Evolutionary conservation across 2,113 vertebrate genomes (phyloP), one percentile per base, ranked within the genome.

Genomic region (Hydrolagus affinis): DNA sequence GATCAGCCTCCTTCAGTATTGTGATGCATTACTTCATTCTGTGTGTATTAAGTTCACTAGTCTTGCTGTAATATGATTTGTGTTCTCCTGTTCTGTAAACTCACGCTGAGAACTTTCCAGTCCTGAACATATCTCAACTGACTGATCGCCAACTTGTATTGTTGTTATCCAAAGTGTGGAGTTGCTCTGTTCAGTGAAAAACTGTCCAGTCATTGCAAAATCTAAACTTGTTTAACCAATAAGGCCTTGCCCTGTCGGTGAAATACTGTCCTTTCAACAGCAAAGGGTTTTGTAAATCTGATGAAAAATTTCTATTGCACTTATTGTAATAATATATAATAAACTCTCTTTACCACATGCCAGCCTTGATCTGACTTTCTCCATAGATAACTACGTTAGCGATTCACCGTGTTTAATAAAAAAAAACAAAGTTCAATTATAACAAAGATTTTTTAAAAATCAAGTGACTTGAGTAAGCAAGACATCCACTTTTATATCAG

Each of bases 271-370:
- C 64, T 57, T 25, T 59, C 23, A 80, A n/a, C 15, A 25, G 4
- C 11, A 64, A 19, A 15, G 78, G 9, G 64, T 28, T 75, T 66
- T 83, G 78, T 23, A 80, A 2, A 64, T 80, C 57, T 66, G 66
- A 83, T 64, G 14, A 64, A 83, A 83, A 66, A 17, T 28, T 83
- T 66, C 77, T 66, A 19, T 15, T 83, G 25, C 25, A 66, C 25
- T 66, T 83, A 44, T 44, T 44, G 44, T 44, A 44, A 66, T 56
- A 75, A 75, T 75, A 78, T 80, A 80, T 66, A 83, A 32, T 44
- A 44, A 44, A 44, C 44, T 44, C 2, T 44, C 44, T 44, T n/a
- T 44, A 44, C 44, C 44, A 44, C 44, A 44, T 44, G 44, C 44
- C 6, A 44, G 2, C 44, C 44, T 44, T 44, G 2, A 44, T 44